phyloP scores from a whole-genome alignment of 2,888 invertebrate species.

The Mellilla xanthometata region DNA sequence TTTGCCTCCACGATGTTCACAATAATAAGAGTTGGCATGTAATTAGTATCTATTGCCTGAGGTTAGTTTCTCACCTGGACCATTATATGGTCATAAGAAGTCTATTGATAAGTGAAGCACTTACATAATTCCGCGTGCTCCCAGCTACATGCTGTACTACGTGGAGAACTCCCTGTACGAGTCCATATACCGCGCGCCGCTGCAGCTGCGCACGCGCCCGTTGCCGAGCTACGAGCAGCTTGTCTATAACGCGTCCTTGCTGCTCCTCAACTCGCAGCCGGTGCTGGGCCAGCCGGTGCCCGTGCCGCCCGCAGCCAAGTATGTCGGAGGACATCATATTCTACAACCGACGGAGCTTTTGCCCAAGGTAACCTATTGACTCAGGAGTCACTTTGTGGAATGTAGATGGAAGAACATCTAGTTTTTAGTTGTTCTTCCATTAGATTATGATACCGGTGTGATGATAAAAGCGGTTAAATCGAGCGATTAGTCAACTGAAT shows the following conservation, averaged over 20 bases:
- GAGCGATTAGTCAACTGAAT: no score
- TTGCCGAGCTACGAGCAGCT: conserved; percentile 45
- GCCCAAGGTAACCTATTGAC: conserved; percentile 51
- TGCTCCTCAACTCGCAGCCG: conserved; percentile 55
- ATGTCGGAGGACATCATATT: conserved; percentile 57
- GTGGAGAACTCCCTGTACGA: conserved; percentile 47
- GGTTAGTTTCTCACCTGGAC: no score
- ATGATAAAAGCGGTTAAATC: no score
- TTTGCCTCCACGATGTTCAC: no score
- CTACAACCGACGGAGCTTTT: conserved; percentile 32
- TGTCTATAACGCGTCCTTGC: conserved; percentile 45
- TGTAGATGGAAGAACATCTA: no score
- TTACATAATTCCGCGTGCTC: not conserved
- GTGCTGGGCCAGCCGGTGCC: conserved; percentile 46
- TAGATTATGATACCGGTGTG: no score
- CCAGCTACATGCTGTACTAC: conserved; percentile 45
- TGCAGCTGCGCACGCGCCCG: conserved; percentile 40
- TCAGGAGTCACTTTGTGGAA: no score
- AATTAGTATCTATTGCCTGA: no score
- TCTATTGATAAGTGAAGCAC: no score
- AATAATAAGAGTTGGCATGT: no score
- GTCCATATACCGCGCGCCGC: conserved; percentile 39
- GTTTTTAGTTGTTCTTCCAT: no score
- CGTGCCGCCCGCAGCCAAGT: conserved; percentile 47
- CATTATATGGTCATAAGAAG: no score